phyloP scores from a whole-genome alignment of 2,888 invertebrate genomes.

The Cryptops parisi region DNA sequence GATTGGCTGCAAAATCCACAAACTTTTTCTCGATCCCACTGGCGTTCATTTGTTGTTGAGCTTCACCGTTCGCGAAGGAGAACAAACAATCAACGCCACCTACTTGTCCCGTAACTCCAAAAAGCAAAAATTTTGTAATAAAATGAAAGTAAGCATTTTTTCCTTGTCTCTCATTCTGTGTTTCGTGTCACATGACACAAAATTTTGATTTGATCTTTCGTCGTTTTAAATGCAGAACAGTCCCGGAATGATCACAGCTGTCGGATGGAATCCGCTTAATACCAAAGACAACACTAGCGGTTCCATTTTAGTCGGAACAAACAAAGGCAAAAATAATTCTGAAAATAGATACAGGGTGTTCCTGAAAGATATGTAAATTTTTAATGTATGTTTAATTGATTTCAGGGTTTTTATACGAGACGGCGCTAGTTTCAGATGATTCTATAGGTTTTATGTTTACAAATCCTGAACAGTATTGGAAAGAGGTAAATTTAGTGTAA shows the following conservation, averaged over 20 bases:
- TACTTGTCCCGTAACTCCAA: conserved; percentile 62
- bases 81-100: conserved; percentile 49
- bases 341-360: too few species aligned
- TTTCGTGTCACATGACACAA: conserved; percentile 1
- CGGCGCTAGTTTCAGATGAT: conserved; percentile 63
- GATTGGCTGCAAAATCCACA: conserved; percentile 26
- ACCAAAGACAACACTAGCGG: background rate
- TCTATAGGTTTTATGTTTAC: conserved; percentile 63
- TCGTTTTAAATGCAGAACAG: background rate
- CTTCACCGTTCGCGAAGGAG: conserved; percentile 39
- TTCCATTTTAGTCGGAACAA: background rate
- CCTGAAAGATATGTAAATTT: too few species aligned
- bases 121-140: conserved; percentile 48
- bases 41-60: conserved; percentile 71
- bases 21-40: conserved; percentile 65
- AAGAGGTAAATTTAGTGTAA: conserved; percentile 72
- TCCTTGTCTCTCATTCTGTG: too few species aligned
- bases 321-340: background rate
- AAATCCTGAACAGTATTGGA: conserved; percentile 60
- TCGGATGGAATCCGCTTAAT: background rate
- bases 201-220: background rate
- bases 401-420: conserved; percentile 75
- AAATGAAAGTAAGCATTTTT: conserved; percentile 30
- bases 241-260: background rate
- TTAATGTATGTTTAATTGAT: too few species aligned